phyloP scores from a whole-genome alignment of 2,888 invertebrate species.

The Pristionchus maxplancki region DNA sequence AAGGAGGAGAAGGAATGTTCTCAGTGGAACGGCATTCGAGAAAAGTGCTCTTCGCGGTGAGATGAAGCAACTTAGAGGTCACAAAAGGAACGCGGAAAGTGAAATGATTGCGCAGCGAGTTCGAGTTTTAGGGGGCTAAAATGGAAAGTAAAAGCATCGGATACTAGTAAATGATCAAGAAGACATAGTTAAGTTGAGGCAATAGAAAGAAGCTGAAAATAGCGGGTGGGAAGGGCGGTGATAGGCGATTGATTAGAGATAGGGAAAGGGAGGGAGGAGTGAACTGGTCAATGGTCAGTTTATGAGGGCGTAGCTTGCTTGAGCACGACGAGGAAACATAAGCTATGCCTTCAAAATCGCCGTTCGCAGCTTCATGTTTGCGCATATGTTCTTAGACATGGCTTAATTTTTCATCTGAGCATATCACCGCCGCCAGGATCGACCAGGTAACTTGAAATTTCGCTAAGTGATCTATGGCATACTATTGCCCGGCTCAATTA shows the following conservation, averaged over 20 bases:
- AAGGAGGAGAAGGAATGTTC: not conserved
- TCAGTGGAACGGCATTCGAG: not conserved
- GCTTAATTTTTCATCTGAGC: too few species aligned
- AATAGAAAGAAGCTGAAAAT: not conserved
- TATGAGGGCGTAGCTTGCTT: too few species aligned
- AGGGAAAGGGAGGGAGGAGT: not conserved
- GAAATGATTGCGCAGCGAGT: not conserved
- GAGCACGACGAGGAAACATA: too few species aligned
- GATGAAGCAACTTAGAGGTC: not conserved
- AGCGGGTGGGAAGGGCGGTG: not conserved
- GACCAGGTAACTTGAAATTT: too few species aligned
- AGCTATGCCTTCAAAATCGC: too few species aligned
- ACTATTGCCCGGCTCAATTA: not conserved
- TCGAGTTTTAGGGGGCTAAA: not conserved
- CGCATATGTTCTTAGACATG: too few species aligned
- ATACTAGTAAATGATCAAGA: not conserved
- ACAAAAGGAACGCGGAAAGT: conserved; percentile 10
- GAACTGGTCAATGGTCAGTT: conserved; percentile 20
- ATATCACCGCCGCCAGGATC: too few species aligned
- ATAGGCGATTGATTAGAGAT: conserved; percentile 14
- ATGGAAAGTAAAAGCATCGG: not conserved
- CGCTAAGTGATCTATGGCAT: too few species aligned
- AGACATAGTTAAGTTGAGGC: not conserved
- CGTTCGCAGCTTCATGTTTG: too few species aligned
- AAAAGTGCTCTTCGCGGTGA: not conserved